Evolutionary conservation across 1,140 invertebrate species (phyloP), one percentile per base, ranked within the genome.

Genomic region (Frieseomelitta varia): DNA sequence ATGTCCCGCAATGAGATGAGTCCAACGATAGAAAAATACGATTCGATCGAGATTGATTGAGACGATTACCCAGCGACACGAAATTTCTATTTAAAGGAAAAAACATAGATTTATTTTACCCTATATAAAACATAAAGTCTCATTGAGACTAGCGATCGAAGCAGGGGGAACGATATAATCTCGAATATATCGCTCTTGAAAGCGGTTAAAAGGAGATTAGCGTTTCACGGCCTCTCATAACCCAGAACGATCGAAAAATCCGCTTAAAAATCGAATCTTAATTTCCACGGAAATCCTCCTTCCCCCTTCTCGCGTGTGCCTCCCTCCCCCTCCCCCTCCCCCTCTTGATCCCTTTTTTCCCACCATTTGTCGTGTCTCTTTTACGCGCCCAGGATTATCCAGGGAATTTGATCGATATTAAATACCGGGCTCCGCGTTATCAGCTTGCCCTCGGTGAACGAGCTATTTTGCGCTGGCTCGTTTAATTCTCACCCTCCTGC

Each of bases 391-490:
- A 61, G 71, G 47, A 81, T 74, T 74, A 81, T 17, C 58, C 79
- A 12, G 15, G 58, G 58, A 81, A 65, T 81, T 63, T 81, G 69
- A 73, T 74, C 79, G 79, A 74, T 81, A 81, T 81, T 74, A 81
- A 74, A 81, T 74, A n/a, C n/a, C 27, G 30, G 4, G 19, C 27
- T 8, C 4, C 53, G n/a, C 71, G 71, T 65, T 81, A 81, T 81
- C 79, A 27, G 56, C 30, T 34, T 15, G 12, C 15, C 21, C 55
- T 3, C 19, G 47, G n/a, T 65, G 19, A 79, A 71, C 78, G 65
- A 71, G 11, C 67, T 27, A 79, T 56, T 79, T 68, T 53, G 24
- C n/a, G 21, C 4, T 19, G 21, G 15, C 30, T 10, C 63, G 63
- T 58, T 79, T 71, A 79, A 71, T 79, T 34, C 51, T n/a, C 8